Conservation (phyloP, 2,797 vertebrate species). For the Sarcoramphus papa region DNA sequence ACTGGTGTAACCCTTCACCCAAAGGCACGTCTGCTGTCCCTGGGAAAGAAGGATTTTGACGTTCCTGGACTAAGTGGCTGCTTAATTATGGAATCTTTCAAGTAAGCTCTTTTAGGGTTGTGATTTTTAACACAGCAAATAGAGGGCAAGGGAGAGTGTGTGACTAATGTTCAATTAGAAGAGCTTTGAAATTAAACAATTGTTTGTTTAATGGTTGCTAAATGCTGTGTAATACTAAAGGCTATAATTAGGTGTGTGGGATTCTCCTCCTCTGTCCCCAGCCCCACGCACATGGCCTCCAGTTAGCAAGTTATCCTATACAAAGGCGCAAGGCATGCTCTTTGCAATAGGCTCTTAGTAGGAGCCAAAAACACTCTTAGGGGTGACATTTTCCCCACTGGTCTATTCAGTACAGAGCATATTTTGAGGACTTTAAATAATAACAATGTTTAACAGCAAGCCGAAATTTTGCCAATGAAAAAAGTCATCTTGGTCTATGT, state of each 20-base stretch:
- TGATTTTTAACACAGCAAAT: constrained; percentile 48
- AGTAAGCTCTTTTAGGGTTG: constrained; percentile 20
- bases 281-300: fast-evolving
- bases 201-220: constrained; percentile 50
- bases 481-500: neutral
- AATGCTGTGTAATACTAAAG: constrained; percentile 29
- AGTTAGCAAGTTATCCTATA: neutral
- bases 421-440: neutral
- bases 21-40: neutral
- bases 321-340: neutral
- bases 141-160: constrained; percentile 29
- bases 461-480: neutral
- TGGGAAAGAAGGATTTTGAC: neutral
- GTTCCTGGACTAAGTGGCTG: neutral
- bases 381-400: neutral
- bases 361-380: neutral
- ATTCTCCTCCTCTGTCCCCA: neutral
- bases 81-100: constrained; percentile 25
- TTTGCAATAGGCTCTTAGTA: neutral
- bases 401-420: neutral
- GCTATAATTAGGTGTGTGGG: neutral
- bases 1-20: neutral
- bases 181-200: constrained; percentile 49
- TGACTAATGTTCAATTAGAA: constrained; percentile 62
- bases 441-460: neutral